Base-by-base conservation (phyloP, 2,888 invertebrate genomes). In the Ashinkailepas kermadecensis region DNA sequence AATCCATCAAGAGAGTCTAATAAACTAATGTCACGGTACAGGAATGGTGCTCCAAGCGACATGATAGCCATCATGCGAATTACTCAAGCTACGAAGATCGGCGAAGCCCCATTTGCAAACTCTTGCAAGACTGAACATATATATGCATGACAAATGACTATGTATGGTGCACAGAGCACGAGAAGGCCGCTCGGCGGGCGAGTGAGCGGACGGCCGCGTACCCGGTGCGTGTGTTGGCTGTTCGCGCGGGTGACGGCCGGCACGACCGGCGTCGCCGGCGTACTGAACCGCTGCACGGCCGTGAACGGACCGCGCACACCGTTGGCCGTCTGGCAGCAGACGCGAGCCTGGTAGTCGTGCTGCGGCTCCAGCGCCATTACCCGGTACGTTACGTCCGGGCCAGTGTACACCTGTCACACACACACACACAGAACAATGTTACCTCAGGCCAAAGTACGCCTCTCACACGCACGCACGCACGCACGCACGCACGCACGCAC, bases 261-360 rank as follows among this genome's bases (percentile, higher is more conserved):
- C 82, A 86, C 86, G 82, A 86, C 86, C 56, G 86, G 86, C 83
- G 86, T 85, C 79, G 74, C 74, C 56, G 85, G 87, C 78, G 90
- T 91, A 81, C 90, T 88, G 86, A 93, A 90, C 82, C 91, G 90
- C 85, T 91, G 88, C 81, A 91, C 87, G 81, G 91, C 90, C 84
- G 94, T 93, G 88, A 91, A 93, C 83, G 93, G 91, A 83, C 95
- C 93, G 83, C 90, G 88, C 85, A 94, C 89, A 81, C 88, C 89
- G 85, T 90, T 89, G 82, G 90, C 87, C 80, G 95, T 91, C 85
- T 95, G 91, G 58, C 93, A 92, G 88, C 93, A 92, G 84, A 95
- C 94, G 82, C 95, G 91, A 85, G 93, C 91, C 85, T 89, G 89
- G 89, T 95, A 95, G 87, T 93, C 93, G 82, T 90, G 90, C 85